Evolutionary conservation across 2,888 invertebrate species (phyloP).

Genomic region (Dryomyza anilis): DNA sequence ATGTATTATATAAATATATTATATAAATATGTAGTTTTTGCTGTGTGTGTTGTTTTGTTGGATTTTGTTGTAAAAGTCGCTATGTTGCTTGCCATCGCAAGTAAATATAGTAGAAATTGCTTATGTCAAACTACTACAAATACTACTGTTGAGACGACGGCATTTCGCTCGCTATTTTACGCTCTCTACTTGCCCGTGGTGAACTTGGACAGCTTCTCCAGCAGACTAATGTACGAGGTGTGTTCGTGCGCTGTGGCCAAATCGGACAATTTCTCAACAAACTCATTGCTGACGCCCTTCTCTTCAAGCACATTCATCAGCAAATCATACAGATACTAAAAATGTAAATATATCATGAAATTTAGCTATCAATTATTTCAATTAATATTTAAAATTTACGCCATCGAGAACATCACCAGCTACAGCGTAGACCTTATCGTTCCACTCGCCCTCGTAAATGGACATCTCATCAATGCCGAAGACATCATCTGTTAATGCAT

Average conservation of each 20-base stretch:
- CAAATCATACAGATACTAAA: constrained; percentile 90
- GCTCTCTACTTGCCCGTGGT: constrained; percentile 66
- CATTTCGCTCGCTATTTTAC: too few species aligned
- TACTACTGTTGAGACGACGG: too few species aligned
- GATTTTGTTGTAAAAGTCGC: not conserved
- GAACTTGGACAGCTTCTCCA: constrained; percentile 84
- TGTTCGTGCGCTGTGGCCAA: constrained; percentile 94
- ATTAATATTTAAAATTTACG: constrained; percentile 64
- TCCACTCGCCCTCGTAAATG: constrained; percentile 85
- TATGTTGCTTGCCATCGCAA: not conserved
- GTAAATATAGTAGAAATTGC: too few species aligned
- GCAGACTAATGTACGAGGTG: constrained; percentile 83
- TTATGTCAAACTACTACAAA: too few species aligned
- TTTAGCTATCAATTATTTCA: not conserved
- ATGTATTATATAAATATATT: too few species aligned
- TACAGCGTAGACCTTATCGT: constrained; percentile 85
- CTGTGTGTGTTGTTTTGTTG: not conserved
- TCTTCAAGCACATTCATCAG: constrained; percentile 95
- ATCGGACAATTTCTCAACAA: constrained; percentile 85
- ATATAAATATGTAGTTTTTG: too few species aligned
- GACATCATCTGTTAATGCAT: constrained; percentile 86
- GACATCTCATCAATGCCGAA: constrained; percentile 94
- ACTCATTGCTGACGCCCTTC: constrained; percentile 92
- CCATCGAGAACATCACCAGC: constrained; percentile 95
- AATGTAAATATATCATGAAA: not conserved